These are phyloP conservation scores for Probaryconus sp. DNA, from an alignment of 1,140 invertebrate genomes.

Conservation along the genomic window DNA sequence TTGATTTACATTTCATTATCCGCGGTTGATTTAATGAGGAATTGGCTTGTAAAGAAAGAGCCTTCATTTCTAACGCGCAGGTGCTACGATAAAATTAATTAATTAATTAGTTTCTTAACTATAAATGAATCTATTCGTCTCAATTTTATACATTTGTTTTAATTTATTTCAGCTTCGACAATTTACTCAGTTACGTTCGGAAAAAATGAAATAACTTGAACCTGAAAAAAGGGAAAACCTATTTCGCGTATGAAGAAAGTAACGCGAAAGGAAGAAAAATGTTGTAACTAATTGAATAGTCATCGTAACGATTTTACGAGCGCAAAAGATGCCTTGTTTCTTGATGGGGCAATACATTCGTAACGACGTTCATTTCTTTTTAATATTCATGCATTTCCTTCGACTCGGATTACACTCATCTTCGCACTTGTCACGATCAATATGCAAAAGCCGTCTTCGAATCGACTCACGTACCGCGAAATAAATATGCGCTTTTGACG, in stretches of 20 bases:
- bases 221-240: slow-evolving; percentile 30
- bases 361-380: slow-evolving; percentile 37
- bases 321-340: slow-evolving; percentile 14
- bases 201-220: too few species aligned
- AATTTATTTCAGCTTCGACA: too few species aligned
- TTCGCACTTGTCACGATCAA: slow-evolving; percentile 29
- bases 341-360: slow-evolving; percentile 28
- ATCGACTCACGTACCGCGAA: slow-evolving; percentile 19
- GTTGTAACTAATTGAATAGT: slow-evolving; percentile 61
- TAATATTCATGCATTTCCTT: slow-evolving; percentile 52
- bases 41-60: neutral
- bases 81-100: neutral
- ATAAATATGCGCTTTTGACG: slow-evolving; percentile 49
- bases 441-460: slow-evolving; percentile 46
- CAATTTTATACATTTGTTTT: too few species aligned
- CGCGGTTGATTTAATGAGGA: slow-evolving; percentile 30
- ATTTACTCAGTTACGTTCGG: too few species aligned
- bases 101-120: too few species aligned
- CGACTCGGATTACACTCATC: slow-evolving; percentile 21
- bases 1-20: slow-evolving; percentile 46
- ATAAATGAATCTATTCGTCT: too few species aligned
- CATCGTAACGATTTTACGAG: slow-evolving; percentile 46
- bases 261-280: slow-evolving; percentile 40
- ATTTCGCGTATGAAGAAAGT: slow-evolving; percentile 11
- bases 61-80: slow-evolving; percentile 2